Evolutionary conservation across 92 coral and sea anemone genomes (phyloP).

Genomic region (Muricea muricata): DNA sequence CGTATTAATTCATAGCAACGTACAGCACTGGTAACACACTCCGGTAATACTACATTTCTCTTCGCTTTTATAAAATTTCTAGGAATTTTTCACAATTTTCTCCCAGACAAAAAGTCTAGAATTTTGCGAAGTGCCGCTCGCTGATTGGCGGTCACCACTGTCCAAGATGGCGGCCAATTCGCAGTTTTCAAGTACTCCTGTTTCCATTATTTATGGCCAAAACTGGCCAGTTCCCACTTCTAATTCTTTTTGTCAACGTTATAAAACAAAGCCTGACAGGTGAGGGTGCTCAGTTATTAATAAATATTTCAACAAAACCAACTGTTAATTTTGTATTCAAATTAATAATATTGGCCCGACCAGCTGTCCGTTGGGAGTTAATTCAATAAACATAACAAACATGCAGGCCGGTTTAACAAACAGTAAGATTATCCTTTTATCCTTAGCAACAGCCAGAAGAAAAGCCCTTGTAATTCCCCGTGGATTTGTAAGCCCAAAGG

Average conservation of each 20-base stretch:
- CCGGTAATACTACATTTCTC: too few relatives aligned
- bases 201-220: constrained; percentile 33
- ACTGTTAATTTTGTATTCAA: background rate
- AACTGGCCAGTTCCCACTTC: constrained; percentile 35
- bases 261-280: background rate
- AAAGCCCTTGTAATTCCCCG: constrained; percentile 4
- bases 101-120: background rate
- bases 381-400: background rate
- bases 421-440: constrained; percentile 24
- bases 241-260: background rate
- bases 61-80: too few relatives aligned
- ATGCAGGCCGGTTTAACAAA: background rate
- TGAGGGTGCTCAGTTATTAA: background rate
- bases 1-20: background rate
- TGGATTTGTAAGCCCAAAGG: constrained; percentile 24
- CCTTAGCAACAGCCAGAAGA: constrained; percentile 44
- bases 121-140: background rate
- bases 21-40: background rate
- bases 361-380: background rate
- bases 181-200: constrained; percentile 25
- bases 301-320: background rate
- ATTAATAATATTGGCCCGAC: background rate
- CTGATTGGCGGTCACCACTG: background rate
- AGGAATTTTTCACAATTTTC: background rate
- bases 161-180: constrained; percentile 35